Conservation (phyloP, 64 coral and sea anemone genomes). For the Stylophora pistillata region DNA sequence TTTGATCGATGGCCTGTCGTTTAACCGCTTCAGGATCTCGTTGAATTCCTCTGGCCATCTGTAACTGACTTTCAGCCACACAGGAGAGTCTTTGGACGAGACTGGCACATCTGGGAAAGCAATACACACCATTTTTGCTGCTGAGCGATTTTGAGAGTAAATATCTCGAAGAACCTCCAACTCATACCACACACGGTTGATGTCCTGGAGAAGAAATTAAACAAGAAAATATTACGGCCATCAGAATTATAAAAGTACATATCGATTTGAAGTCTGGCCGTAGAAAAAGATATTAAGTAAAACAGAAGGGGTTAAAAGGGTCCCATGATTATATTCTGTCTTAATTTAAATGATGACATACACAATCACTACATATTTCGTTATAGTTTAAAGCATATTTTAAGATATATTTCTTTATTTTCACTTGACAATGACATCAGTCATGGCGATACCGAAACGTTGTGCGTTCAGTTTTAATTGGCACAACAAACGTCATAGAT, state of each 20-base stretch:
- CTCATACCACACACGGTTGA: constrained; percentile 29
- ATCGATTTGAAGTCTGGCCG: too few relatives aligned
- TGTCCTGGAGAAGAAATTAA: background rate
- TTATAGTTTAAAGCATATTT: too few relatives aligned
- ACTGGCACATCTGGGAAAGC: background rate
- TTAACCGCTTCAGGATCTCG: constrained; percentile 8
- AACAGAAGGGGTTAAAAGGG: background rate
- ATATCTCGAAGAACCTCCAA: constrained; percentile 11
- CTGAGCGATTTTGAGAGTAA: constrained; percentile 5
- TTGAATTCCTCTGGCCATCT: background rate
- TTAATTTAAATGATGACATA: background rate
- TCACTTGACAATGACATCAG: too few relatives aligned
- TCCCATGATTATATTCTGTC: too few relatives aligned
- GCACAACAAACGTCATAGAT: too few relatives aligned
- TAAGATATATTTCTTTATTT: too few relatives aligned
- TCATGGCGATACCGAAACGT: too few relatives aligned
- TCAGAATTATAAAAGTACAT: too few relatives aligned
- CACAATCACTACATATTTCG: background rate
- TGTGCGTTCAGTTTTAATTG: too few relatives aligned
- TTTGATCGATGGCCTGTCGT: constrained; percentile 27
- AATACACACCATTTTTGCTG: constrained; percentile 18
- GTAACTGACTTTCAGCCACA: constrained; percentile 16
- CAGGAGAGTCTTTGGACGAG: background rate
- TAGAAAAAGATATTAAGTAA: background rate
- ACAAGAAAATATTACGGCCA: background rate